Percentiles rank a stretch among this genome's conserved stretches.
Evolutionary conservation across 1,140 invertebrate genomes (phyloP).

Genomic region (Bombus sibiricus): DNA sequence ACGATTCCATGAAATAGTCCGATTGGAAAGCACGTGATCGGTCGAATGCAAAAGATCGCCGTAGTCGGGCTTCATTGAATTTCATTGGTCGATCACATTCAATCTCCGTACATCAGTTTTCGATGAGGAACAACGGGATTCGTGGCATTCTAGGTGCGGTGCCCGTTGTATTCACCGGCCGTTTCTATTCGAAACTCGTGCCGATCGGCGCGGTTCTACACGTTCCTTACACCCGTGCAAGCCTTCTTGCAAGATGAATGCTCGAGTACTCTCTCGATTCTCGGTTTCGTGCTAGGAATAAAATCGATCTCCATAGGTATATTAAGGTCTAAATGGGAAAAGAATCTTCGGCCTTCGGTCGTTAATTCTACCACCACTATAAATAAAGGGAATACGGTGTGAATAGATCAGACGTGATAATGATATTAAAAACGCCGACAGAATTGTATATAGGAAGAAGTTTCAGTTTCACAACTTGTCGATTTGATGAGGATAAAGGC

Average conservation of each 20-base stretch:
- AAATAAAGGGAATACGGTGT: neutral
- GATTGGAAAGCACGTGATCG: neutral
- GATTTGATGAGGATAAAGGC: neutral
- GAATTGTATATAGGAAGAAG: neutral
- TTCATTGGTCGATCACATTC: slow-evolving; percentile 30
- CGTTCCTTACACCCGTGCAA: slow-evolving; percentile 30
- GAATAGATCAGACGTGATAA: slow-evolving; percentile 8
- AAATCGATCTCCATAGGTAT: neutral
- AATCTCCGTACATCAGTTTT: slow-evolving; percentile 42
- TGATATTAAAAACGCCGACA: neutral
- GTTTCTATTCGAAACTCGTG: slow-evolving; percentile 51
- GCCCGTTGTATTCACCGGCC: slow-evolving; percentile 41
- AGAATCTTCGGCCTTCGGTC: neutral
- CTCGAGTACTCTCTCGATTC: slow-evolving; percentile 29
- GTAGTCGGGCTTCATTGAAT: slow-evolving; percentile 4
- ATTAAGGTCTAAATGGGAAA: neutral
- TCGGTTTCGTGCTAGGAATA: slow-evolving; percentile 32
- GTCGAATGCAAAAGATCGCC: neutral
- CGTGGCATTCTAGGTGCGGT: slow-evolving; percentile 48
- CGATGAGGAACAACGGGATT: slow-evolving; percentile 47
- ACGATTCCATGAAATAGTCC: neutral
- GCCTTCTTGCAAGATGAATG: slow-evolving; percentile 29
- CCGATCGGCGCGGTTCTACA: neutral
- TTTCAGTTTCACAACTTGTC: neutral
- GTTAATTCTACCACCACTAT: neutral